Evolutionary conservation across 2,113 vertebrate species (phyloP).

Genomic region (Peromyscus polionotus): DNA sequence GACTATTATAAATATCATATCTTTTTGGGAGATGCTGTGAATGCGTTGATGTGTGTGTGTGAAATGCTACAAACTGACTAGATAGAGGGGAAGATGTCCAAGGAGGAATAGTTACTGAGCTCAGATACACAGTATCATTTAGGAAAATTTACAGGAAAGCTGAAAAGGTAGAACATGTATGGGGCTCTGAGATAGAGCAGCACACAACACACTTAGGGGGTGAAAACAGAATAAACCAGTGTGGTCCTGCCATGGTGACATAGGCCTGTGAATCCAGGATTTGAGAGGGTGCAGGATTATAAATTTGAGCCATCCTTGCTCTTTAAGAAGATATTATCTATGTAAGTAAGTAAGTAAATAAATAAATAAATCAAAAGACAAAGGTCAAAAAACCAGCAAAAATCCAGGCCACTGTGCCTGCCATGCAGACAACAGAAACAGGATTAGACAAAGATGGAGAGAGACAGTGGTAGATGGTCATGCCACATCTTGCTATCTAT

Average conservation of each 20-base stretch:
- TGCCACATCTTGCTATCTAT: background rate
- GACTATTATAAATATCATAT: background rate
- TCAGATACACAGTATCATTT: background rate
- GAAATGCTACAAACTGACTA: background rate
- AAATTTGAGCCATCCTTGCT: background rate
- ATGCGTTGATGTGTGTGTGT: background rate
- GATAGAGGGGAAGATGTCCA: background rate
- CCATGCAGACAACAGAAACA: background rate
- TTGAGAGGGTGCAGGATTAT: background rate
- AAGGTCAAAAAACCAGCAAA: background rate
- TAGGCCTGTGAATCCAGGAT: background rate
- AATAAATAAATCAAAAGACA: background rate
- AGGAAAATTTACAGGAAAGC: background rate
- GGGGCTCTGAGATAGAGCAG: background rate
- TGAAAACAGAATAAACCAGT: background rate
- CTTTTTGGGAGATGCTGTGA: background rate
- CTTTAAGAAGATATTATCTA: background rate
- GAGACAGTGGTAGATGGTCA: rapidly evolving
- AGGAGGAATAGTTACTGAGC: background rate
- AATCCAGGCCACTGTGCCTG: background rate
- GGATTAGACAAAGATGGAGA: background rate
- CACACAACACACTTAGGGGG: background rate
- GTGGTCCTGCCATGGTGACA: background rate
- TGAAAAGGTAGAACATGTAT: background rate
- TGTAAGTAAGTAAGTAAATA: too few species aligned